A percentile compares a stretch with the other conserved stretches of the same genome.
Evolutionary conservation across 2,888 invertebrate genomes (phyloP).

Genomic region (Helobdella robusta): DNA sequence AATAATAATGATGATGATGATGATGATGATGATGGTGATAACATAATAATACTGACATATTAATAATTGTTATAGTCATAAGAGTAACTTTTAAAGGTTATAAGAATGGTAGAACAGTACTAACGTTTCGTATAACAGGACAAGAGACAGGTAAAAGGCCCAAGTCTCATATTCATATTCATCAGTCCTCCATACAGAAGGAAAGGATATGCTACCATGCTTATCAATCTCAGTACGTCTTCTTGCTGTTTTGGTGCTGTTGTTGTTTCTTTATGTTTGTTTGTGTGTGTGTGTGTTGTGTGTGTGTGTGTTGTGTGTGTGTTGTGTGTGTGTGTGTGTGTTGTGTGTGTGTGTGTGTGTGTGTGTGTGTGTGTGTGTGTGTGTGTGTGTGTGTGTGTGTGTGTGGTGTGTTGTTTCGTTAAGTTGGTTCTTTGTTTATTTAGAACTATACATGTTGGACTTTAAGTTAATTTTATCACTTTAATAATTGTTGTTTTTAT

Average conservation of each 20-base stretch:
- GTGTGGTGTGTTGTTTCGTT: no score
- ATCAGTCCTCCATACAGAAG: slow-evolving; percentile 21
- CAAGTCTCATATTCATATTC: slow-evolving; percentile 16
- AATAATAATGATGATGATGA: neutral
- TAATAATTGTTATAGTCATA: neutral
- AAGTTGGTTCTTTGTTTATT: no score
- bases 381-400: no score
- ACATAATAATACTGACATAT: neutral
- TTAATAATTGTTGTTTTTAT: no score
- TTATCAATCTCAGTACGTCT: slow-evolving; percentile 24
- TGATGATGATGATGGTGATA: neutral
- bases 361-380: no score
- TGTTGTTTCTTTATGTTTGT: no score
- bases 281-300: no score
- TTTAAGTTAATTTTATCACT: no score
- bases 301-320: no score
- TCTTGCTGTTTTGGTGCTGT: neutral
- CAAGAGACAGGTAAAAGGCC: slow-evolving; percentile 8
- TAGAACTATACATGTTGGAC: no score
- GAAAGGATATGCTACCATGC: slow-evolving; percentile 23
- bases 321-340: no score
- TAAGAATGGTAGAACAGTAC: neutral
- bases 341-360: no score
- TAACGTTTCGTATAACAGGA: slow-evolving; percentile 12
- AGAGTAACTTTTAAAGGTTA: neutral